These are phyloP conservation scores for Ovis aries DNA, from an alignment of 2,113 vertebrate genomes.

Conservation along the genomic window ARS-UI_Ramb_v3.0 NC_056071.1:33013001-33013500, in stretches of 20 bases:
- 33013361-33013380: no score
- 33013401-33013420: no score
- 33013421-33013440: no score
- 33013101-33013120: neutral
- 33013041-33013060: neutral
- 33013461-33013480: rapidly evolving
- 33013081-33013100: neutral
- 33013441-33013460: no score
- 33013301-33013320: no score
- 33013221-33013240: neutral
- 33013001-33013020: neutral
- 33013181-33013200: neutral
- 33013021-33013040: neutral
- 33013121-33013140: neutral
- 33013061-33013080: neutral
- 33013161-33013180: neutral
- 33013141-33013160: neutral
- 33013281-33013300: no score
- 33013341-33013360: no score
- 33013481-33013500: neutral
- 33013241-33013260: neutral
- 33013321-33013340: rapidly evolving
- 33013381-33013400: no score
- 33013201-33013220: neutral
- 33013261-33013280: neutral